Conservation (phyloP, 2,113 vertebrate species). For the Tretioscincus oriximinensis region DNA sequence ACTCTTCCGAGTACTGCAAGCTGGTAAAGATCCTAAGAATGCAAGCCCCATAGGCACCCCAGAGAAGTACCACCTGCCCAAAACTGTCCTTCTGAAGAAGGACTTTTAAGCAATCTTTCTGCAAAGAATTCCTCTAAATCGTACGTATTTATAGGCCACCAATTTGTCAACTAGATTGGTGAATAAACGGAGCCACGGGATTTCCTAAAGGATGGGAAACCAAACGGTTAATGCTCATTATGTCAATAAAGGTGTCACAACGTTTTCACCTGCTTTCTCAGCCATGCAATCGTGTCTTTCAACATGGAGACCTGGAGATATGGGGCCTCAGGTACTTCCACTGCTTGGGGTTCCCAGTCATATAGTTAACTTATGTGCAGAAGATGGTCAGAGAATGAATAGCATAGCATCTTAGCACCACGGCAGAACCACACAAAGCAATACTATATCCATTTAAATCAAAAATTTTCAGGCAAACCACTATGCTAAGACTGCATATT, state of each 20-base stretch:
- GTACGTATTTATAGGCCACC: no score
- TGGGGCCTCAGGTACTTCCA: not conserved
- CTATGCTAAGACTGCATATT: constrained; percentile 8
- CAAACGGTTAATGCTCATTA: not conserved
- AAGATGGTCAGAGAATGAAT: not conserved
- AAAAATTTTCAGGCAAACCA: constrained; percentile 54
- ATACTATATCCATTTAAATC: constrained; percentile 50
- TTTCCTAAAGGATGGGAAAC: not conserved
- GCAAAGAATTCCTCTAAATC: not conserved
- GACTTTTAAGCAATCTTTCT: not conserved
- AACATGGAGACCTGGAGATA: not conserved
- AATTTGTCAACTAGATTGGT: not conserved
- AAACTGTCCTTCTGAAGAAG: constrained; percentile 15
- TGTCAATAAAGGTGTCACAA: not conserved
- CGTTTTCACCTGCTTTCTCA: constrained; percentile 4
- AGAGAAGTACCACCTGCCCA: not conserved
- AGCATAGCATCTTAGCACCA: constrained; percentile 29
- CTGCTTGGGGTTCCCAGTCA: constrained; percentile 8
- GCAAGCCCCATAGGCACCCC: not conserved
- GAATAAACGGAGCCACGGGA: not conserved
- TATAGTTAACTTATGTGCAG: not conserved
- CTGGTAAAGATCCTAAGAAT: not conserved
- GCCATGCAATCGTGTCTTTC: constrained; percentile 18
- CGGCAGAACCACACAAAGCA: constrained; percentile 29
- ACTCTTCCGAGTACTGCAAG: not conserved